These are phyloP conservation scores for Strix aluco DNA, from an alignment of 2,113 vertebrate genomes.

Conservation along the genomic window DNA sequence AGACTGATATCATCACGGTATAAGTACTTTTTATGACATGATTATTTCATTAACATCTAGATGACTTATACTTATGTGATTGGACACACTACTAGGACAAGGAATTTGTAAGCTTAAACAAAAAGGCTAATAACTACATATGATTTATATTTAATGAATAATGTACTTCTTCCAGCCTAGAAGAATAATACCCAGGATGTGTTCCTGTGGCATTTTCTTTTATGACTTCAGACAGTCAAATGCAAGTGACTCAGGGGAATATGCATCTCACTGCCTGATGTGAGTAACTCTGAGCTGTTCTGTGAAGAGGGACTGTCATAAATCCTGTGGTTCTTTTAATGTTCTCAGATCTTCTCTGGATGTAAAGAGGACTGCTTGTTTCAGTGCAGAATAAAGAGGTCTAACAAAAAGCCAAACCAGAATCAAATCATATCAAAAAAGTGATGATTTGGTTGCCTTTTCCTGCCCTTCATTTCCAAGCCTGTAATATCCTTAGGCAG, in stretches of 20 bases:
- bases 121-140: background rate
- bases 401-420: background rate
- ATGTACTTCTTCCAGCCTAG: background rate
- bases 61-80: slow-evolving; percentile 19
- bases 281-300: slow-evolving; percentile 7
- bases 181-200: background rate
- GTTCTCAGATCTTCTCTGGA: background rate
- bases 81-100: background rate
- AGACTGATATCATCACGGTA: background rate
- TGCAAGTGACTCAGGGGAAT: background rate
- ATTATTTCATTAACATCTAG: slow-evolving; percentile 9
- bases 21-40: background rate
- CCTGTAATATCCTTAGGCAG: background rate
- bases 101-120: slow-evolving; percentile 4
- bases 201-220: slow-evolving; percentile 20
- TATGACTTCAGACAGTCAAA: slow-evolving; percentile 21
- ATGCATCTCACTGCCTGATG: background rate
- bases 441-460: background rate
- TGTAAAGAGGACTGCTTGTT: background rate
- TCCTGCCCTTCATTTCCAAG: background rate
- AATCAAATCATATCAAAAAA: background rate
- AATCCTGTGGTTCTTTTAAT: slow-evolving; percentile 4
- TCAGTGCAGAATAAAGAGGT: background rate
- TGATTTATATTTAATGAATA: background rate
- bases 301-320: background rate